Conservation (phyloP, 2,113 vertebrate genomes). For the Condylura cristata region DNA sequence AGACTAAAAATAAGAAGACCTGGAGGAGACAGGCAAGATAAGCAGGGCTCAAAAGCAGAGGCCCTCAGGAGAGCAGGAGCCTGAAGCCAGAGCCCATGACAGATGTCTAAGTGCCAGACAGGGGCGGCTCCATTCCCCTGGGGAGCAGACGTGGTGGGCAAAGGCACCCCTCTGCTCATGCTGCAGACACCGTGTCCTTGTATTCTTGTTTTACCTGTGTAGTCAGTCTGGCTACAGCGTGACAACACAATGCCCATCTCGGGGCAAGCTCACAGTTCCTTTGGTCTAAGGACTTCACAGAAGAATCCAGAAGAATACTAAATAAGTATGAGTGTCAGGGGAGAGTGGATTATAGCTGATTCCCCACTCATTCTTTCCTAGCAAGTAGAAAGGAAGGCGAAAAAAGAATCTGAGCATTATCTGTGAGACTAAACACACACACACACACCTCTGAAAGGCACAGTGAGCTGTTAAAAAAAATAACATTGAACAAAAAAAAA, state of each 20-base stretch:
- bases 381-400: slow-evolving; percentile 3
- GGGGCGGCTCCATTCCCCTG: not conserved
- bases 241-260: not conserved
- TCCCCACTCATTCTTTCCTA: not conserved
- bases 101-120: not conserved
- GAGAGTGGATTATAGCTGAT: not conserved
- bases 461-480: not conserved
- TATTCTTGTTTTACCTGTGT: not conserved
- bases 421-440: not conserved
- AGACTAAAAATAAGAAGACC: not conserved
- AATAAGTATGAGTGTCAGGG: not conserved
- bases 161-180: not conserved
- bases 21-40: not conserved
- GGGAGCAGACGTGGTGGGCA: not conserved
- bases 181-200: not conserved
- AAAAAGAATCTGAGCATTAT: not conserved
- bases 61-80: not conserved
- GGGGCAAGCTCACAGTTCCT: not conserved
- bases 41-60: not conserved
- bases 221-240: not conserved
- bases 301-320: slow-evolving; percentile 13
- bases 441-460: not conserved
- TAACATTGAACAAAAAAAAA: not conserved
- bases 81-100: not conserved
- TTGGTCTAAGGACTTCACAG: not conserved